Evolutionary conservation across 2,888 invertebrate species (phyloP), one percentile per base, ranked within the genome.

Genomic region (Pogonocherus hispidulus): DNA sequence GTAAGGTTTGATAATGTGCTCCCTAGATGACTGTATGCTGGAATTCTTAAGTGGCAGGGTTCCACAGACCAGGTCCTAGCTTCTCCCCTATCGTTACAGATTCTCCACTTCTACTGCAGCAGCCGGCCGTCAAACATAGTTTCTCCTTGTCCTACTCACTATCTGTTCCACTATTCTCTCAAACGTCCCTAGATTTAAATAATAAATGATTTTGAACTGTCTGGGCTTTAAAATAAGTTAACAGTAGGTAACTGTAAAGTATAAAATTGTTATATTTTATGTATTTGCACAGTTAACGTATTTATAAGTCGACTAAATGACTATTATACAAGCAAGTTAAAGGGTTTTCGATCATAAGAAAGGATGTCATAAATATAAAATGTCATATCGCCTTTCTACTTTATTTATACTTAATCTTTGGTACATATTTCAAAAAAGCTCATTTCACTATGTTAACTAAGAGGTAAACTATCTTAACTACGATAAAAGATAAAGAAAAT

Each of bases 121-220:
- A 71, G 69, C 66, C 72, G 71, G 69, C 65, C 72, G 69, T 74
- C 74, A 74, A 72, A 74, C 68, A 71, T 57, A 66, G 46, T 60
- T 59, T 44, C 44, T 51, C 54, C 27, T 44, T 44, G 19, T 59
- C 8, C 46, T 22, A n/a, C 18, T n/a, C 27, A 16, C 27, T 59
- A 47, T 55, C 37, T 55, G 41, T 32, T 52, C 46, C 51, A 8
- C 41, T 22, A 41, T 52, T 49, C 67, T 62, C 55, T 46, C 56
- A 19, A 69, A 73, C 72, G 69, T 70, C 73, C 64, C 64, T 23
- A 72, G 73, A 71, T 75, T 73, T 75, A 72, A 75, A 73, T 75
- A 73, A 75, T 75, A 73, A 73, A 75, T 75, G 70, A 75, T 70
- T 72, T 75, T 68, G 68, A 70, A 75, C 75, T 71, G 68, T 70